Evolutionary conservation across 1,140 invertebrate species (phyloP).

Genomic region (Hermetia illucens): DNA sequence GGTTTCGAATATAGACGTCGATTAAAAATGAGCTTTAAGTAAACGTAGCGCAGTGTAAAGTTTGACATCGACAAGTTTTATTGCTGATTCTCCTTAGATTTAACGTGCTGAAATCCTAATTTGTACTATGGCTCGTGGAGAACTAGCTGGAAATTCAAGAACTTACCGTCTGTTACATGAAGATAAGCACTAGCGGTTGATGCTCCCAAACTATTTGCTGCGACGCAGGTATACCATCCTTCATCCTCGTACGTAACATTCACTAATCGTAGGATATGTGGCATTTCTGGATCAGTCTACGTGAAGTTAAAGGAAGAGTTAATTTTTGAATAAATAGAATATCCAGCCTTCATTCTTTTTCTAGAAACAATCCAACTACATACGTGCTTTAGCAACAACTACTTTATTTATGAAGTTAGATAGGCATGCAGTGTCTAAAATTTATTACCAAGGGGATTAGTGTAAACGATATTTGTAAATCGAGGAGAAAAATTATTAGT

Average conservation of each 20-base stretch:
- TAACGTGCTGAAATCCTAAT: no score
- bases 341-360: neutral
- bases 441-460: slow-evolving; percentile 6
- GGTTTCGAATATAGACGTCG: no score
- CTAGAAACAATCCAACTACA: neutral
- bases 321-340: neutral
- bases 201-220: slow-evolving; percentile 64
- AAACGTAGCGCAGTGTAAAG: no score
- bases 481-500: slow-evolving; percentile 11
- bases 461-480: slow-evolving; percentile 7
- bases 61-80: no score
- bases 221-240: slow-evolving; percentile 88
- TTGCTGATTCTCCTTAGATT: no score
- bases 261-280: slow-evolving; percentile 54
- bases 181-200: slow-evolving; percentile 70
- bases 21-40: no score
- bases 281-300: slow-evolving; percentile 30
- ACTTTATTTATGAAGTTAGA: neutral
- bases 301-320: neutral
- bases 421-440: neutral
- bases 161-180: slow-evolving; percentile 65
- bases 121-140: no score
- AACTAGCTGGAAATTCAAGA: neutral
- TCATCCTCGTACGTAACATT: slow-evolving; percentile 79
- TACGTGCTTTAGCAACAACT: neutral